phyloP scores from a whole-genome alignment of 2,888 invertebrate species.

The Pammene fasciana region DNA sequence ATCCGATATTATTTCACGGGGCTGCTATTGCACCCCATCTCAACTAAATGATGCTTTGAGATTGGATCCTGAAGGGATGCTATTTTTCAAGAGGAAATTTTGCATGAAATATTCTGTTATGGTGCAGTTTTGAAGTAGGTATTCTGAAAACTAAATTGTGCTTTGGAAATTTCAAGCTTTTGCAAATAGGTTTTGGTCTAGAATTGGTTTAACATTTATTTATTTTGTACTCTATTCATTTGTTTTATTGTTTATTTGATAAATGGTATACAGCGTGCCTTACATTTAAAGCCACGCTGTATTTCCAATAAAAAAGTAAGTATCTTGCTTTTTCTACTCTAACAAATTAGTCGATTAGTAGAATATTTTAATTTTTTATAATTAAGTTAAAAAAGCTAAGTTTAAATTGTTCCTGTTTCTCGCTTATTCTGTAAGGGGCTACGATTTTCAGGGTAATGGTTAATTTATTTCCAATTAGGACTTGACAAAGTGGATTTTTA shows the following conservation, averaged over 20 bases:
- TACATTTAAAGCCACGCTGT: too few species aligned
- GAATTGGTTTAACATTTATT: background rate
- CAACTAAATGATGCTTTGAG: conserved; percentile 54
- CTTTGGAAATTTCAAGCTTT: conserved; percentile 16
- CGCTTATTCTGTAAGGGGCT: background rate
- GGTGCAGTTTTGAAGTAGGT: conserved; percentile 31
- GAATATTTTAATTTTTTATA: too few species aligned
- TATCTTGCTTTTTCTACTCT: too few species aligned
- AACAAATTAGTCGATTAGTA: too few species aligned
- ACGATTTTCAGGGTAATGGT: background rate
- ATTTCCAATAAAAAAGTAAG: too few species aligned
- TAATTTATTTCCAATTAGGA: conserved; percentile 15
- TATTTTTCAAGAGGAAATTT: conserved; percentile 63
- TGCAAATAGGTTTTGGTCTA: background rate
- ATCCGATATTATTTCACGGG: conserved; percentile 59
- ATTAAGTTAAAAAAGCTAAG: too few species aligned
- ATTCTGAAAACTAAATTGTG: conserved; percentile 5
- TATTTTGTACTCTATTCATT: background rate
- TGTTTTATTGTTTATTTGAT: background rate
- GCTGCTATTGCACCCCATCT: conserved; percentile 59
- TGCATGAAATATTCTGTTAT: conserved; percentile 56
- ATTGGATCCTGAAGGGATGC: conserved; percentile 41
- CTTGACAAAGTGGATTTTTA: conserved; percentile 12
- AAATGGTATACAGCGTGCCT: too few species aligned
- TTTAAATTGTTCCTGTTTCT: too few species aligned